These are phyloP conservation scores for Nyctibius grandis DNA, from an alignment of 2,797 vertebrate genomes.

Conservation along the genomic window DNA sequence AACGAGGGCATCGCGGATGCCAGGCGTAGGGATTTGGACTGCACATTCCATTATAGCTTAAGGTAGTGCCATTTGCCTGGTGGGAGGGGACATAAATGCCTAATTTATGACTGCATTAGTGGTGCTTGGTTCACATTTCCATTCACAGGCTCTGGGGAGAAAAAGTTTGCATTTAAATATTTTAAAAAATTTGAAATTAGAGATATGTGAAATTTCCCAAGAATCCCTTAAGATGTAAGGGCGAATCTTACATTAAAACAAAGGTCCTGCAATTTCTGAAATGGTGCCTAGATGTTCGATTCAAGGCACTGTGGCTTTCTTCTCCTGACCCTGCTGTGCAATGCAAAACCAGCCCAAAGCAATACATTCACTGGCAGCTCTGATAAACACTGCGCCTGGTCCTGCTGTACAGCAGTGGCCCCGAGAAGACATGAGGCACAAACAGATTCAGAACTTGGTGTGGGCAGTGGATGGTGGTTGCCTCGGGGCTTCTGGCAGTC, in stretches of 20 bases:
- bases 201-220: neutral
- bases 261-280: neutral
- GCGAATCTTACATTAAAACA: neutral
- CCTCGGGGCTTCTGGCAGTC: neutral
- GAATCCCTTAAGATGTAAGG: neutral
- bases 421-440: neutral
- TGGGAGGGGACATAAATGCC: neutral
- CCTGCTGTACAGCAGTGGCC: neutral
- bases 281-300: neutral
- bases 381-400: fast-evolving
- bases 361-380: neutral
- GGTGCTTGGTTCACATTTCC: neutral
- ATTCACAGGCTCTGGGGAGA: neutral
- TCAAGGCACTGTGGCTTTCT: neutral
- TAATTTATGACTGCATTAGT: neutral
- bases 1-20: neutral
- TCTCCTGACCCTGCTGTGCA: neutral
- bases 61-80: neutral
- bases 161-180: slow-evolving; percentile 8
- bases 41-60: neutral
- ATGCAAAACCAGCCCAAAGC: neutral
- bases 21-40: neutral
- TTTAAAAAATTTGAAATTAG: neutral
- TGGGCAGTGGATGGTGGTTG: neutral
- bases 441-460: neutral